Evolutionary conservation across 2,888 invertebrate genomes (phyloP).

Genomic region (Mesoligia furuncula): DNA sequence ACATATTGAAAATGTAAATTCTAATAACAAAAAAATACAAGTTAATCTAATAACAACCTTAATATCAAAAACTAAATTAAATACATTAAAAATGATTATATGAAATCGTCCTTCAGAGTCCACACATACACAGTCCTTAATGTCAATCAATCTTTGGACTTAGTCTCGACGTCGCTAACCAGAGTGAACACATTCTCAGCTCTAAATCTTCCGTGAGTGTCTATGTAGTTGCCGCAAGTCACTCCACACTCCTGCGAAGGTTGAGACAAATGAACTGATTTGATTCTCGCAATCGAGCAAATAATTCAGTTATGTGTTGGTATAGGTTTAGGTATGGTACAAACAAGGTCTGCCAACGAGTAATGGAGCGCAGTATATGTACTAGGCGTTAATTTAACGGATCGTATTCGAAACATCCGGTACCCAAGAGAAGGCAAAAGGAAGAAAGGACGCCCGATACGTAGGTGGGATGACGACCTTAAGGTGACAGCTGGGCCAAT

Average conservation of each 20-base stretch:
- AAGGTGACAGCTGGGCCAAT: too few species aligned
- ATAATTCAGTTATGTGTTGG: neutral
- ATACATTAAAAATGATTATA: neutral
- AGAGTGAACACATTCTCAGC: constrained; percentile 86
- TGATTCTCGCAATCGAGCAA: neutral
- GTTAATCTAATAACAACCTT: neutral
- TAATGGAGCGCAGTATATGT: too few species aligned
- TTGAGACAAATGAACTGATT: neutral
- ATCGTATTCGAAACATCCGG: too few species aligned
- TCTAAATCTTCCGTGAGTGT: constrained; percentile 83
- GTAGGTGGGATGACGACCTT: too few species aligned
- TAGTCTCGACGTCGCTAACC: constrained; percentile 84
- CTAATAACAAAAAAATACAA: neutral
- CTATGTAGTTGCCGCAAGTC: constrained; percentile 83
- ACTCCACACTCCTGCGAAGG: constrained; percentile 86
- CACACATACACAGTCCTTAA: neutral
- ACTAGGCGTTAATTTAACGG: too few species aligned
- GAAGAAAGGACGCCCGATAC: too few species aligned
- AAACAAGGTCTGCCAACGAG: too few species aligned
- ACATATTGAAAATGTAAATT: neutral
- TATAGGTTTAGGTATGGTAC: too few species aligned
- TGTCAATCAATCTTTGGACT: constrained; percentile 73
- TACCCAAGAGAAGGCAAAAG: too few species aligned
- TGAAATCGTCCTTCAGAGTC: too few species aligned
- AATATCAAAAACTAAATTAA: neutral